Conservation (phyloP, 2,113 vertebrate genomes). For the Pangasianodon hypophthalmus region DNA sequence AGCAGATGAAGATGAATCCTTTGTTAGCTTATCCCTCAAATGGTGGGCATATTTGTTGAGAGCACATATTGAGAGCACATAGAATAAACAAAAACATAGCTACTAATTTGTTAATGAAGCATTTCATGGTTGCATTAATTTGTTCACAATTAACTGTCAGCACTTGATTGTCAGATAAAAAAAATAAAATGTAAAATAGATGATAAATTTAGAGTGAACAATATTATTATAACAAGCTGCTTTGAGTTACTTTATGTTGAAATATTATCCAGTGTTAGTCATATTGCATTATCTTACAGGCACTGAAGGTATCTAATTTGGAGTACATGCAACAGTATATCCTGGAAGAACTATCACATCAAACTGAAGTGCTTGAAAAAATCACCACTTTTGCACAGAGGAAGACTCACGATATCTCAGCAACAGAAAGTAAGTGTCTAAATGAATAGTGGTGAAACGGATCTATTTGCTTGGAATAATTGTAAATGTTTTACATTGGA, state of each 20-base stretch:
- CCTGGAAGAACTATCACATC: slow-evolving; percentile 68
- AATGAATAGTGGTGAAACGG: background rate
- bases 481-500: background rate
- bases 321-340: slow-evolving; percentile 58
- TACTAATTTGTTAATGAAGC: background rate
- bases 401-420: slow-evolving; percentile 59
- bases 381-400: slow-evolving; percentile 65
- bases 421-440: slow-evolving; percentile 63
- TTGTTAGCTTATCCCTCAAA: background rate
- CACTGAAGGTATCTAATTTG: slow-evolving; percentile 57
- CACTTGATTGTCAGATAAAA: background rate
- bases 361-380: slow-evolving; percentile 66
- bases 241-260: background rate
- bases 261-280: background rate
- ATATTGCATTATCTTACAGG: slow-evolving; percentile 57
- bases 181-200: background rate
- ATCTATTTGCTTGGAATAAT: background rate
- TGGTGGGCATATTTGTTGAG: background rate
- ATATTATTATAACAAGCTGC: background rate
- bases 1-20: background rate
- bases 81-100: background rate
- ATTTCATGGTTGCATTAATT: background rate
- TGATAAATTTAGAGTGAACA: background rate
- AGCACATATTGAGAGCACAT: background rate
- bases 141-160: background rate